A percentile compares a stretch with the other conserved stretches of the same genome.
Conservation (phyloP, 2,888 invertebrate species). For the Acronicta aceris region DNA sequence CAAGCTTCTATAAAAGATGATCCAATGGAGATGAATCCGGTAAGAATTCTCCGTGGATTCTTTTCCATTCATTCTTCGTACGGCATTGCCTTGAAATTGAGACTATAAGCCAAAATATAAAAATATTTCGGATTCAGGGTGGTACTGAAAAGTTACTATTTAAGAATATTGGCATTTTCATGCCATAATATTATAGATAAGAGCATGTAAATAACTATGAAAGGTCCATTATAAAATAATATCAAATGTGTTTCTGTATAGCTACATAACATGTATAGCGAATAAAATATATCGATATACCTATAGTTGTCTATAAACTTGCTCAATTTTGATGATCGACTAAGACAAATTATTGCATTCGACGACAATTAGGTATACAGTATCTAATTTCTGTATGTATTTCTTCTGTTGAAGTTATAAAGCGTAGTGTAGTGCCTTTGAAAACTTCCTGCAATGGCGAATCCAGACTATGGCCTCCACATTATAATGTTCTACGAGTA, state of each 20-base stretch:
- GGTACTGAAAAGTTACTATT: background rate
- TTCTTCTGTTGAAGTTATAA: background rate
- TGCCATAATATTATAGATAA: background rate
- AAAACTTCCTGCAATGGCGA: too few relatives aligned
- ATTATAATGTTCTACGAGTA: too few relatives aligned
- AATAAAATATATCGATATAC: background rate
- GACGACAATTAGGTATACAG: background rate
- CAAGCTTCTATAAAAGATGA: too few relatives aligned
- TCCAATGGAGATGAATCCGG: too few relatives aligned
- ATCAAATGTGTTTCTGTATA: too few relatives aligned
- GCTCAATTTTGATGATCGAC: background rate
- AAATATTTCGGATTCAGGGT: slow-evolving; percentile 25
- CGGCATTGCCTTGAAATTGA: background rate
- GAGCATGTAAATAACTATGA: too few relatives aligned
- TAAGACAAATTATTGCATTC: background rate
- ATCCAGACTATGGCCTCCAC: too few relatives aligned
- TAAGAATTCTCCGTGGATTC: too few relatives aligned
- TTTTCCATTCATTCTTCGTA: background rate
- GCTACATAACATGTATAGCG: too few relatives aligned
- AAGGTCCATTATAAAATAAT: too few relatives aligned
- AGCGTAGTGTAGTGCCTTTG: background rate
- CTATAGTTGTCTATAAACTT: background rate
- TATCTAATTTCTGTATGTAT: background rate
- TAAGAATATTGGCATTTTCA: background rate
- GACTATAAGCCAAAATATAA: too few relatives aligned